Percentiles rank a stretch among this genome's conserved stretches.
phyloP scores from a whole-genome alignment of 2,113 vertebrate genomes.

The Hydropotes inermis region DNA sequence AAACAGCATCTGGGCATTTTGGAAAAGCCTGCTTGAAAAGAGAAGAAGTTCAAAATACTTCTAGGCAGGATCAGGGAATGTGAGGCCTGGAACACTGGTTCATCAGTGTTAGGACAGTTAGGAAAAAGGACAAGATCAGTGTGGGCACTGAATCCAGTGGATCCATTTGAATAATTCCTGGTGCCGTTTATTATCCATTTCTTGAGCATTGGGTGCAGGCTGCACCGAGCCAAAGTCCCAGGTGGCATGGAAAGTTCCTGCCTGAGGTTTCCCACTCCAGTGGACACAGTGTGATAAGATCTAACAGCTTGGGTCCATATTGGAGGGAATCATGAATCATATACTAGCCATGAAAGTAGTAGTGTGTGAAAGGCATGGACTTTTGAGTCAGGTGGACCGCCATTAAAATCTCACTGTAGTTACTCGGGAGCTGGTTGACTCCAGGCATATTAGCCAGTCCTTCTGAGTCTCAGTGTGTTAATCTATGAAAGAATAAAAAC shows the following conservation, averaged over 20 bases:
- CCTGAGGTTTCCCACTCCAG: not conserved
- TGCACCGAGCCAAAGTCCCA: not conserved
- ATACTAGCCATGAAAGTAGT: not conserved
- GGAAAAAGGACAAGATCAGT: not conserved
- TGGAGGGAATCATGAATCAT: not conserved
- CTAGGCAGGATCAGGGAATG: not conserved
- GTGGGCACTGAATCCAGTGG: not conserved
- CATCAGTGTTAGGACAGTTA: not conserved
- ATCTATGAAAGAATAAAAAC: not conserved
- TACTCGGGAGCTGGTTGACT: not conserved
- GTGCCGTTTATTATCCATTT: not conserved
- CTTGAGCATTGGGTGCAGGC: not conserved
- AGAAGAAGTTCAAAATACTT: not conserved
- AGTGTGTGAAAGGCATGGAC: not conserved
- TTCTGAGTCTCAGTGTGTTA: not conserved
- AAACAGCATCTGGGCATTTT: constrained; percentile 28
- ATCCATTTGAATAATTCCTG: not conserved
- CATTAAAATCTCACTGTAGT: not conserved
- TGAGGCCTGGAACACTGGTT: not conserved
- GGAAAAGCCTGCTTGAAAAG: not conserved
- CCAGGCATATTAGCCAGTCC: not conserved
- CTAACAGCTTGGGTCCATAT: not conserved
- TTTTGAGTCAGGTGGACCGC: not conserved
- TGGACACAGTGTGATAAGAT: not conserved
- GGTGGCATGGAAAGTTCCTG: not conserved